These are phyloP conservation scores for Laticauda laticaudata DNA, from an alignment of 2,113 vertebrate genomes.

Conservation along the genomic window DNA sequence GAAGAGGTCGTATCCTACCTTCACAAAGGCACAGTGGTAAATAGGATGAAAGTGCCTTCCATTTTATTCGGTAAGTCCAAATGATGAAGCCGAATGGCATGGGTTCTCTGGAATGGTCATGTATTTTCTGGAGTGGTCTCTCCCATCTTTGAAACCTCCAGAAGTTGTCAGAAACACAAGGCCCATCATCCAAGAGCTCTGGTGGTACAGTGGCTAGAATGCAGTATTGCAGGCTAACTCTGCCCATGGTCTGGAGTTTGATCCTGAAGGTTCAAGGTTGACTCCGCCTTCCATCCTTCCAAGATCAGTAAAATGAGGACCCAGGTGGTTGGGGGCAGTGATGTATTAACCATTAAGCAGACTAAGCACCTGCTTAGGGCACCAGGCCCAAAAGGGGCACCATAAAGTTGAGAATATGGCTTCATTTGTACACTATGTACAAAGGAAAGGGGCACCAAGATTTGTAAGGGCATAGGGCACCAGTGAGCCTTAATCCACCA, in stretches of 20 bases:
- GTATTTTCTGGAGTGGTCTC: background rate
- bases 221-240: background rate
- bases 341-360: too few relatives aligned
- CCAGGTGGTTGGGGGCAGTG: background rate
- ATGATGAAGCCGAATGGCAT: background rate
- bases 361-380: too few relatives aligned
- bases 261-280: background rate
- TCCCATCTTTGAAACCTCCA: background rate
- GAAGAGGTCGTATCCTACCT: background rate
- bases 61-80: background rate
- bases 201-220: background rate
- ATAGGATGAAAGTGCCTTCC: background rate
- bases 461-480: too few relatives aligned
- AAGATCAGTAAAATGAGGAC: background rate
- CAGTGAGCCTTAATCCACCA: too few relatives aligned
- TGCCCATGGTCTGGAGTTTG: background rate
- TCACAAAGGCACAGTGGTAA: background rate
- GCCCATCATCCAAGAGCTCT: background rate
- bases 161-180: background rate
- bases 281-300: background rate
- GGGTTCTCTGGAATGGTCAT: background rate
- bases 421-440: too few relatives aligned
- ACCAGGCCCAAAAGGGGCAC: too few relatives aligned
- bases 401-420: too few relatives aligned
- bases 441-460: too few relatives aligned